phyloP scores from a whole-genome alignment of 2,797 vertebrate genomes.

The Novumbra hubbsi region DNA sequence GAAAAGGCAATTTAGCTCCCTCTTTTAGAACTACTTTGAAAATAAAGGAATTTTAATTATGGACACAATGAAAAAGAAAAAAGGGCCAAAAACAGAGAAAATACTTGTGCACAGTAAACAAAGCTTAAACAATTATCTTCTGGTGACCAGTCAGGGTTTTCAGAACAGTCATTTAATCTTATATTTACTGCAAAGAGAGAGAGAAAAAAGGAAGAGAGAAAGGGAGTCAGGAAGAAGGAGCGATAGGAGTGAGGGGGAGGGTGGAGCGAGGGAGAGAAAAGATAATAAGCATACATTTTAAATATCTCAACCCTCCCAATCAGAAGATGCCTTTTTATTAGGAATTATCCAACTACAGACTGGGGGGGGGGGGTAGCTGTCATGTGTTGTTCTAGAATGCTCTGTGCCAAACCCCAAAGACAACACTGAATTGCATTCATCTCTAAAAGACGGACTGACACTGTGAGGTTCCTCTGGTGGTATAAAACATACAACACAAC shows the following conservation, averaged over 20 bases:
- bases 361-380: slow-evolving; percentile 61
- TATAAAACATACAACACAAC: slow-evolving; percentile 56
- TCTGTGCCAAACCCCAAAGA: slow-evolving; percentile 59
- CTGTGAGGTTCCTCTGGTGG: slow-evolving; percentile 64
- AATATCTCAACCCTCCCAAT: slow-evolving; percentile 72
- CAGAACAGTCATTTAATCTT: slow-evolving; percentile 93
- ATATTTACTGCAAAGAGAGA: slow-evolving; percentile 87
- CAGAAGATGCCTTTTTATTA: slow-evolving; percentile 74
- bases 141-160: slow-evolving; percentile 89
- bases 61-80: slow-evolving; percentile 80
- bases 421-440: slow-evolving; percentile 66
- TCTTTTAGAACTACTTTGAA: slow-evolving; percentile 83
- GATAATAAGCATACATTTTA: slow-evolving; percentile 78
- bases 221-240: slow-evolving; percentile 68
- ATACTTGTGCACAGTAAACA: slow-evolving; percentile 90
- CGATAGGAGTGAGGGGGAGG: slow-evolving; percentile 62
- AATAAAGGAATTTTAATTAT: slow-evolving; percentile 86
- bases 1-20: slow-evolving; percentile 82
- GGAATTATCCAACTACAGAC: slow-evolving; percentile 67
- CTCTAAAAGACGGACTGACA: slow-evolving; percentile 65
- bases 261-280: slow-evolving; percentile 53
- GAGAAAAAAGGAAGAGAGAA: slow-evolving; percentile 70
- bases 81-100: slow-evolving; percentile 87
- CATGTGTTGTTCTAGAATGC: slow-evolving; percentile 73
- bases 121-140: slow-evolving; percentile 94